Evolutionary conservation across 2,113 vertebrate species (phyloP).

Genomic region (Microcebus murinus): DNA sequence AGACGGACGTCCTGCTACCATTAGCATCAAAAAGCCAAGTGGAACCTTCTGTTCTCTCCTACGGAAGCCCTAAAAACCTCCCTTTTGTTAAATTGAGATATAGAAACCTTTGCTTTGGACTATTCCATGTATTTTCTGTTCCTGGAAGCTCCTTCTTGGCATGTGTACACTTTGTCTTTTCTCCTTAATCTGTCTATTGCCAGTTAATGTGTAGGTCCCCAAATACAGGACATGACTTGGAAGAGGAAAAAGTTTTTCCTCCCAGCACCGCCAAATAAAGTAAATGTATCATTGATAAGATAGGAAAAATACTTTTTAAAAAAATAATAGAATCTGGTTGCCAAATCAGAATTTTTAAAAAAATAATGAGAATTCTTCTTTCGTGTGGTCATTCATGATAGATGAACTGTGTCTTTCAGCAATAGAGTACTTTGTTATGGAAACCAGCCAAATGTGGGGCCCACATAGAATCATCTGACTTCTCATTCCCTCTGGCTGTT

Average conservation of each 20-base stretch:
- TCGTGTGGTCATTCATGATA: neutral
- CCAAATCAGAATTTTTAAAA: neutral
- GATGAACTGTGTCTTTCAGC: neutral
- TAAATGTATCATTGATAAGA: neutral
- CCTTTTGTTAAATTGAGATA: neutral
- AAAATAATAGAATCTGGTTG: neutral
- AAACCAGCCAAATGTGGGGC: neutral
- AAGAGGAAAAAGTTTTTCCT: neutral
- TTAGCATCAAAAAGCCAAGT: slow-evolving; percentile 20
- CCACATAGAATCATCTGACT: neutral
- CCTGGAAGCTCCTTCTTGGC: neutral
- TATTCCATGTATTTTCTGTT: neutral
- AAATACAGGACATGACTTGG: neutral
- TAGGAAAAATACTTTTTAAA: neutral
- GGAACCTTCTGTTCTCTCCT: neutral
- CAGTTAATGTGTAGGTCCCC: neutral
- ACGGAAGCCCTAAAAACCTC: neutral
- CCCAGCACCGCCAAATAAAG: neutral
- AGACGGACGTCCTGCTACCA: neutral
- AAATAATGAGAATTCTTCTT: neutral
- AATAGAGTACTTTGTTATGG: neutral
- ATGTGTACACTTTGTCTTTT: neutral
- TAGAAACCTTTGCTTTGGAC: neutral
- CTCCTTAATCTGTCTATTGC: neutral
- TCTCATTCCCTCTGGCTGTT: neutral